Evolutionary conservation across 2,113 vertebrate species (phyloP), one percentile per base, ranked within the genome.

Genomic region (Carlito syrichta): DNA sequence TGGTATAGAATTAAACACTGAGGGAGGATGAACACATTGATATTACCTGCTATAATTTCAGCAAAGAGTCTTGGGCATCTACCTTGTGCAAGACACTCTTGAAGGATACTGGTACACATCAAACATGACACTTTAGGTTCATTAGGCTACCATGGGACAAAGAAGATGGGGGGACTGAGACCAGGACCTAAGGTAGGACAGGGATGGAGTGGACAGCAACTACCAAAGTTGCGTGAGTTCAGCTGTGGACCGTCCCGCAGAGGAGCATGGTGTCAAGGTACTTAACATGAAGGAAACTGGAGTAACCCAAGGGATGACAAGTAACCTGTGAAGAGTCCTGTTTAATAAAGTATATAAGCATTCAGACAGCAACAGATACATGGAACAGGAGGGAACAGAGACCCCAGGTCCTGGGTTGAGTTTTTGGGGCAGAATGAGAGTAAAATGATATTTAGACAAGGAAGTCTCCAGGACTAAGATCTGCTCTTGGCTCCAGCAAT

Each of bases 1-100:
- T 0, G 4, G 69, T 27, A 38, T 63, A 52, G 30, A 63, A 20
- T 3, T 13, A 40, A 78, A 48, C 38, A 50, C 20, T 8, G 8
- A 1, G 19, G 11, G 5, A 50, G 17, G 9, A 7, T 8, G 35
- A n/a, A 11, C 35, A 13, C 38, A 16, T 0, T 5, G 40, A 56
- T 8, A 30, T 22, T 4, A 0, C 20, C 27, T 12, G 63, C 12
- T 38, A 3, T 32, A 27, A 13, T 2, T 68, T 79, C 43, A 78
- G 30, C n/a, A 35, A 50, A 45, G 40, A 58, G 25, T 45, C 66
- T 30, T 16, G 5, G 11, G 14, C 14, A 2, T 54, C 19, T 17
- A 3, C 11, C 66, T 16, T 6, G 2, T 8, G 3, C 38, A 3
- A 83, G 8, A 5, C 38, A 56, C 23, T 71, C 23, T 45, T 11